Evolutionary conservation across 2,888 invertebrate species (phyloP).

Genomic region (Lochmaea crataegi): DNA sequence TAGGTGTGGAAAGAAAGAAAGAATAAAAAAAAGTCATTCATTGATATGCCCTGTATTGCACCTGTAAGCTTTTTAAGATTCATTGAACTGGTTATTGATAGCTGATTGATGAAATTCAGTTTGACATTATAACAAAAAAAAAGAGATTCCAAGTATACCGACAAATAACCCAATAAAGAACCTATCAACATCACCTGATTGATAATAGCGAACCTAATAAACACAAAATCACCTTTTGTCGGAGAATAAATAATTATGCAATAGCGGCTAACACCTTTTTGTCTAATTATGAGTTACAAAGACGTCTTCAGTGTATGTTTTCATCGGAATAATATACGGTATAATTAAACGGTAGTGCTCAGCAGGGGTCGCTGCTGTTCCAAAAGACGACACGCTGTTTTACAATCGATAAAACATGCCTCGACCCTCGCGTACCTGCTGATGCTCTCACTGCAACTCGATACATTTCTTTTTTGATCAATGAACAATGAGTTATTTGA

Average conservation of each 20-base stretch:
- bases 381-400: slow-evolving; percentile 48
- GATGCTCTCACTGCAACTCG: slow-evolving; percentile 21
- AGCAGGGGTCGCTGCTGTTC: slow-evolving; percentile 49
- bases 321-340: slow-evolving; percentile 50
- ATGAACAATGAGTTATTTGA: slow-evolving; percentile 12
- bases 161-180: slow-evolving; percentile 35
- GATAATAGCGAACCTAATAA: slow-evolving; percentile 33
- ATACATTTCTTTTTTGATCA: slow-evolving; percentile 11
- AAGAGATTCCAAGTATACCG: slow-evolving; percentile 8
- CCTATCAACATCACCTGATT: slow-evolving; percentile 36
- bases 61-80: no score
- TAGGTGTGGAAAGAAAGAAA: no score
- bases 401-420: slow-evolving; percentile 44
- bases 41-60: no score
- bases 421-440: slow-evolving; percentile 13
- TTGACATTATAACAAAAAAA: slow-evolving; percentile 15
- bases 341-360: slow-evolving; percentile 59
- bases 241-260: slow-evolving; percentile 43
- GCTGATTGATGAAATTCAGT: slow-evolving; percentile 9
- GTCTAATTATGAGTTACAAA: slow-evolving; percentile 50
- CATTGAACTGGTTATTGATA: slow-evolving; percentile 5
- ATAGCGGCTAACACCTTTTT: slow-evolving; percentile 44
- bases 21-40: no score
- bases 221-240: slow-evolving; percentile 41
- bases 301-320: slow-evolving; percentile 49